A percentile compares a stretch with the other conserved stretches of the same genome.
phyloP scores from a whole-genome alignment of 2,113 vertebrate species.

The Lophochroa leadbeateri region DNA sequence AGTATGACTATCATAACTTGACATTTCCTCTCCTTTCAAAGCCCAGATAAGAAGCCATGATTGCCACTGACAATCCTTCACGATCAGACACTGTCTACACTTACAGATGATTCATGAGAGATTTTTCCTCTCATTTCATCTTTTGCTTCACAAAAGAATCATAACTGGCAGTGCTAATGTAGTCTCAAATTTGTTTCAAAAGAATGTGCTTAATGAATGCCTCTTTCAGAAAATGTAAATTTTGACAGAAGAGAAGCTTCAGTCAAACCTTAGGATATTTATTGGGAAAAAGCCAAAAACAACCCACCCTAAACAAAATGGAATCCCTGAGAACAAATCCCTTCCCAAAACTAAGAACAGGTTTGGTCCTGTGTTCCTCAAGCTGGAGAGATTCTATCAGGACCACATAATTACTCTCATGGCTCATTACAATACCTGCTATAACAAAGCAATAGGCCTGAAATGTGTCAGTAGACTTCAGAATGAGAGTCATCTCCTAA shows the following conservation, averaged over 20 bases:
- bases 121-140: neutral
- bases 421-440: neutral
- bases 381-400: slow-evolving; percentile 42
- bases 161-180: neutral
- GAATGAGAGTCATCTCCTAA: neutral
- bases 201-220: slow-evolving; percentile 14
- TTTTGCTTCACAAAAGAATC: neutral
- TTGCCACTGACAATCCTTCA: neutral
- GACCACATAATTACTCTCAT: neutral
- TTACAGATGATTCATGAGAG: neutral
- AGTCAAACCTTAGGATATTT: slow-evolving; percentile 21
- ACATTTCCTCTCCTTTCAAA: neutral
- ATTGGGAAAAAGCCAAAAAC: slow-evolving; percentile 32
- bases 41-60: neutral
- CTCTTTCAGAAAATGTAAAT: neutral
- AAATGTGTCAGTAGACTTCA: neutral
- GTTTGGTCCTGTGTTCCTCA: slow-evolving; percentile 14
- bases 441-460: neutral
- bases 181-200: slow-evolving; percentile 7
- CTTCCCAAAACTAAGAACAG: slow-evolving; percentile 10
- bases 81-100: neutral
- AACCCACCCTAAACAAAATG: slow-evolving; percentile 21
- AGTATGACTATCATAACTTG: neutral
- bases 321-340: slow-evolving; percentile 5
- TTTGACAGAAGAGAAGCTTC: neutral